These are phyloP conservation scores for Apis florea DNA, from an alignment of 1,140 invertebrate genomes.

Conservation along the genomic window DNA sequence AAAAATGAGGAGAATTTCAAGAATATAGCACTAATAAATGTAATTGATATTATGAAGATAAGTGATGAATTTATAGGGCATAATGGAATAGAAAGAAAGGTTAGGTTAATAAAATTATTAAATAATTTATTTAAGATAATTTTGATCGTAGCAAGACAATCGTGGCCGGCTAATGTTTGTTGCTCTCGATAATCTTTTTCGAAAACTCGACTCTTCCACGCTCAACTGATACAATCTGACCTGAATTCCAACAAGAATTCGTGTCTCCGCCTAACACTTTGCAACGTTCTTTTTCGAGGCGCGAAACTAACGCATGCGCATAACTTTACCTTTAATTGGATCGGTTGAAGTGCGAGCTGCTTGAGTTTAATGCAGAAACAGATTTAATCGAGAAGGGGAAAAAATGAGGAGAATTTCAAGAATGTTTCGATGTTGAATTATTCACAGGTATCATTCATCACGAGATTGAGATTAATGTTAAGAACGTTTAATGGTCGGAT, in stretches of 20 bases:
- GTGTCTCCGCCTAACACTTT: conserved; percentile 49
- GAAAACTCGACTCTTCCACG: conserved; percentile 45
- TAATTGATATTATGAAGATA: no score
- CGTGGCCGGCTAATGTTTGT: not conserved
- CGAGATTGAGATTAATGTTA: no score
- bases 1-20: not conserved
- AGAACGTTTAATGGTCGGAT: not conserved
- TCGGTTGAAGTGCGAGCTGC: no score
- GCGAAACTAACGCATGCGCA: not conserved
- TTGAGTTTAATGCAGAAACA: no score
- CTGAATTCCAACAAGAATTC: conserved; percentile 67
- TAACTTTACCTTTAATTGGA: not conserved
- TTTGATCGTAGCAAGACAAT: conserved; percentile 10
- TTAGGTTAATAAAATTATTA: no score
- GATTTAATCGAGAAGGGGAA: not conserved
- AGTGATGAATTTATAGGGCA: no score
- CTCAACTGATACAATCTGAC: conserved; percentile 62
- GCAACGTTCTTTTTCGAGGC: conserved; percentile 11
- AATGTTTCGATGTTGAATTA: no score
- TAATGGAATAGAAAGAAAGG: no score
- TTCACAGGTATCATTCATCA: no score
- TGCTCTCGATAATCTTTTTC: conserved; percentile 20
- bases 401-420: not conserved
- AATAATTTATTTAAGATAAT: no score
- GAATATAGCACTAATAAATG: no score